Evolutionary conservation across 2,113 vertebrate genomes (phyloP).

Genomic region (Tyrannus savana): DNA sequence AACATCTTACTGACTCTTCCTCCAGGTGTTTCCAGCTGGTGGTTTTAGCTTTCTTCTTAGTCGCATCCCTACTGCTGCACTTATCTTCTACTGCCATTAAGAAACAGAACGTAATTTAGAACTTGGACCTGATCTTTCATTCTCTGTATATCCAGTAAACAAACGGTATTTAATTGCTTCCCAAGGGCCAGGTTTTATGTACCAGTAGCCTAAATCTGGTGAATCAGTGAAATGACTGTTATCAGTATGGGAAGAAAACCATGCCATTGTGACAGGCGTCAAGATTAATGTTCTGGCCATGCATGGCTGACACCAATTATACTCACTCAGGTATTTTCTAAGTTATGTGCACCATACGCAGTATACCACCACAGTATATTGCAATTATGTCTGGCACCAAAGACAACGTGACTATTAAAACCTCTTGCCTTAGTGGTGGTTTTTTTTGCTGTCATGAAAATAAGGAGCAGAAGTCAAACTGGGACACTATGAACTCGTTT

Average conservation of each 20-base stretch:
- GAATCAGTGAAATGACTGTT: not conserved
- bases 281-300: not conserved
- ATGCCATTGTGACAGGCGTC: not conserved
- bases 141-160: not conserved
- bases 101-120: not conserved
- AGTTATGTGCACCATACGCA: not conserved
- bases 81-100: not conserved
- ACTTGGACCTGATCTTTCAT: not conserved
- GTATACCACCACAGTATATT: not conserved
- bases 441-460: not conserved
- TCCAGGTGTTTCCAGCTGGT: not conserved
- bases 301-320: not conserved
- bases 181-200: not conserved
- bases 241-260: not conserved
- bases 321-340: not conserved
- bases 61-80: not conserved
- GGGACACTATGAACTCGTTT: not conserved
- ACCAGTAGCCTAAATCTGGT: not conserved
- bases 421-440: not conserved
- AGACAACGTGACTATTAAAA: not conserved
- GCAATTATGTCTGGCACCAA: not conserved
- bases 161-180: not conserved
- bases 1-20: not conserved
- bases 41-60: not conserved
- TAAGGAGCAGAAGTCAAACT: not conserved